phyloP scores from a whole-genome alignment of 2,113 vertebrate species.

The Corythoichthys intestinalis region DNA sequence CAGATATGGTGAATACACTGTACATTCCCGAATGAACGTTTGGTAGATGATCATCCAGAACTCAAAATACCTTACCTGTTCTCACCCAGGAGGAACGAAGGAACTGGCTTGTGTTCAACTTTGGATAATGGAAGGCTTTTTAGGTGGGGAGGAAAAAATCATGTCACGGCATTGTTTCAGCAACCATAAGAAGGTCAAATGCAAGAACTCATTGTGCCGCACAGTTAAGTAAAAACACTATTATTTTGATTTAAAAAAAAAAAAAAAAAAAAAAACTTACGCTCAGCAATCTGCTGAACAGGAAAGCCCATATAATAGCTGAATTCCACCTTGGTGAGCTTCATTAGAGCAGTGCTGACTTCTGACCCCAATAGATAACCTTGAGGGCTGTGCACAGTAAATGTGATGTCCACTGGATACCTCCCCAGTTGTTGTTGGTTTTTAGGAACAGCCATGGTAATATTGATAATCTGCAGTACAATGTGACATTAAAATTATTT shows the following conservation, averaged over 20 bases:
- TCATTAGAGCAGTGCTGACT: slow-evolving; percentile 84
- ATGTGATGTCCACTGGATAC: slow-evolving; percentile 83
- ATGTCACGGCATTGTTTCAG: not conserved
- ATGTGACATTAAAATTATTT: not conserved
- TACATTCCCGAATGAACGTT: not conserved
- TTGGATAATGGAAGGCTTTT: slow-evolving; percentile 90
- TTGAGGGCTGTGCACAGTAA: slow-evolving; percentile 66
- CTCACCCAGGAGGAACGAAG: slow-evolving; percentile 92
- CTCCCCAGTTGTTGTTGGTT: slow-evolving; percentile 59
- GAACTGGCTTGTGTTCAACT: slow-evolving; percentile 85
- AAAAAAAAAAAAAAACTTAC: slow-evolving; percentile 81
- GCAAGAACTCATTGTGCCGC: not conserved
- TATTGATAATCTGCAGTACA: slow-evolving; percentile 83
- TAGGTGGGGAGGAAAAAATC: not conserved
- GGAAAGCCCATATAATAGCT: slow-evolving; percentile 96
- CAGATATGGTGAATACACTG: not conserved
- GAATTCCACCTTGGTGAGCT: slow-evolving; percentile 89
- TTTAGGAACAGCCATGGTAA: slow-evolving; percentile 71
- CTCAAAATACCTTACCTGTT: slow-evolving; percentile 78
- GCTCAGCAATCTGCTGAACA: slow-evolving; percentile 92
- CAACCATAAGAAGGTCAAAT: not conserved
- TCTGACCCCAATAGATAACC: slow-evolving; percentile 84
- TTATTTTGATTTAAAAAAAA: not conserved
- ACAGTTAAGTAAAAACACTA: not conserved
- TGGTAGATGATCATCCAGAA: not conserved